Conservation (phyloP, 2,113 vertebrate species). For the Gopherus flavomarginatus region DNA sequence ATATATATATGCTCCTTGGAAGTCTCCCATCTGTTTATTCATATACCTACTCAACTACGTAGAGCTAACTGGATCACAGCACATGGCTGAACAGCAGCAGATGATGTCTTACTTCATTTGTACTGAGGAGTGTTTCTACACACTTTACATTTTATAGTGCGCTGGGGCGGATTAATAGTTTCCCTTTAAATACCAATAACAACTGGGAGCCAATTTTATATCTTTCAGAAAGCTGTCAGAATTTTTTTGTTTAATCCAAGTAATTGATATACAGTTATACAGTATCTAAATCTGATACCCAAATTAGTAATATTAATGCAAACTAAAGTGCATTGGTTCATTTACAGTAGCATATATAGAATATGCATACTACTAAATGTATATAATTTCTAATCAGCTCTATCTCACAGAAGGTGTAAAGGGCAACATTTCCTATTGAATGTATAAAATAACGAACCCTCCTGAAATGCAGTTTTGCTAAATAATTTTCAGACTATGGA, state of each 20-base stretch:
- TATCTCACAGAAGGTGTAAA: background rate
- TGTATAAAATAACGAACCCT: background rate
- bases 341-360: background rate
- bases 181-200: background rate
- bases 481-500: background rate
- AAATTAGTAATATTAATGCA: background rate
- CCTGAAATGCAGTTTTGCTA: background rate
- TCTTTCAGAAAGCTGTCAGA: background rate
- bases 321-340: background rate
- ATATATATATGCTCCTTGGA: background rate
- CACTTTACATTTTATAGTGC: constrained; percentile 11
- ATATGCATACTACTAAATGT: background rate
- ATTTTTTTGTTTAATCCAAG: background rate
- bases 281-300: background rate
- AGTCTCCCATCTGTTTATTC: background rate
- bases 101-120: background rate
- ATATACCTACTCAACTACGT: background rate
- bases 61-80: background rate
- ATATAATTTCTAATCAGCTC: background rate
- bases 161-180: background rate
- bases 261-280: background rate
- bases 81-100: background rate
- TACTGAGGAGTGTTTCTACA: background rate
- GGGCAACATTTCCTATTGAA: background rate
- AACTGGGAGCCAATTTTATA: background rate